These are phyloP conservation scores for Laupala kohalensis DNA, from an alignment of 1,140 invertebrate genomes.

Conservation along the genomic window DNA sequence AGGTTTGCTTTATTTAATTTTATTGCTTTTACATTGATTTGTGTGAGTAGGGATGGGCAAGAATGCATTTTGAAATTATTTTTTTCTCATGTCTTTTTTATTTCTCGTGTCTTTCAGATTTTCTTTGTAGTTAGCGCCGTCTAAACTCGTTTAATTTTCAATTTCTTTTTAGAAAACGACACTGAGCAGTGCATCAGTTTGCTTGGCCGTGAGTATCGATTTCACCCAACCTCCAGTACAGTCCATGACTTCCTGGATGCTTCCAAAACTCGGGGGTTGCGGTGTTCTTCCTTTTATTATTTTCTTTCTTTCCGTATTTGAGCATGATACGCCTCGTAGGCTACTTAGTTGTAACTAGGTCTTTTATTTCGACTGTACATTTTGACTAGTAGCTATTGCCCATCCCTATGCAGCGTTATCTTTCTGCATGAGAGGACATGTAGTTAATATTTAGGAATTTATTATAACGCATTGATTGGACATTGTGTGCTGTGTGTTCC, in stretches of 20 bases:
- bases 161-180: constrained; percentile 17
- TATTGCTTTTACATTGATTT: neutral
- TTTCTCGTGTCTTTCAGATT: constrained; percentile 10
- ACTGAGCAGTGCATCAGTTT: constrained; percentile 15
- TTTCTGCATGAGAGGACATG: neutral
- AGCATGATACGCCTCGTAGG: neutral
- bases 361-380: neutral
- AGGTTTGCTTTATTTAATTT: neutral
- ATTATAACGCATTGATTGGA: no score
- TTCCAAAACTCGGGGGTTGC: neutral
- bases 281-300: neutral
- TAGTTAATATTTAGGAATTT: neutral
- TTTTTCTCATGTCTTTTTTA: constrained; percentile 2
- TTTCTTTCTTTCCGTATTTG: neutral
- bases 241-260: no score
- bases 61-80: constrained; percentile 7
- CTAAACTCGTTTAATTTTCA: constrained; percentile 16
- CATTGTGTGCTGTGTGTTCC: no score
- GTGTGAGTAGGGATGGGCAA: constrained; percentile 13
- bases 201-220: constrained; percentile 16
- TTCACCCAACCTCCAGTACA: constrained; percentile 5
- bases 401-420: neutral
- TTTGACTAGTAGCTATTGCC: neutral
- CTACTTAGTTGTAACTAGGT: neutral
- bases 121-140: constrained; percentile 7